Evolutionary conservation across 2,113 vertebrate species (phyloP).

Genomic region (Peromyscus leucopus): DNA sequence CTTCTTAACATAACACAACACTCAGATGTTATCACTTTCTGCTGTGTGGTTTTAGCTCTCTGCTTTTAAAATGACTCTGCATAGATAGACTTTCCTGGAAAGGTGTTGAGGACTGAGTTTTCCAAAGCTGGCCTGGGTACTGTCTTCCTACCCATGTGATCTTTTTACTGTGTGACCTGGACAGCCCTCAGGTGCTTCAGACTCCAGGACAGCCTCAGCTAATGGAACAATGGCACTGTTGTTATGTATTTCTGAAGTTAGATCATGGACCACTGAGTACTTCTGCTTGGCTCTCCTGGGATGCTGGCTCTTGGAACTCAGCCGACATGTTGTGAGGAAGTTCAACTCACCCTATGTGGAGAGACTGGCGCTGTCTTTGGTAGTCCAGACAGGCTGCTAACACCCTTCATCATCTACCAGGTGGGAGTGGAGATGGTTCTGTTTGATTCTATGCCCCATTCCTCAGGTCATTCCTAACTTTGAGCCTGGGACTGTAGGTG

Average conservation of each 20-base stretch:
- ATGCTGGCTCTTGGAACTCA: not conserved
- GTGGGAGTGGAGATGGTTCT: not conserved
- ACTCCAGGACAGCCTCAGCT: not conserved
- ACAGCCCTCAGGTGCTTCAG: not conserved
- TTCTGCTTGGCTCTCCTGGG: not conserved
- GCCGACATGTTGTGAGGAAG: not conserved
- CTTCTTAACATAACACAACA: not conserved
- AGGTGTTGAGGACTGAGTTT: not conserved
- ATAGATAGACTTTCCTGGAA: not conserved
- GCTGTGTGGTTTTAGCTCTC: not conserved
- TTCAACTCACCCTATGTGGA: accelerated
- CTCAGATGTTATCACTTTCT: conserved; percentile 42
- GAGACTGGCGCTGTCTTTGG: not conserved
- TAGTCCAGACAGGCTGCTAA: not conserved
- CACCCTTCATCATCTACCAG: not conserved
- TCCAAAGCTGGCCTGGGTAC: not conserved
- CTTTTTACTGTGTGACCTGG: not conserved
- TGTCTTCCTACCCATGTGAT: not conserved
- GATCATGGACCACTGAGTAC: accelerated
- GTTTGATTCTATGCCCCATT: not conserved
- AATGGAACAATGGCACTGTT: not conserved
- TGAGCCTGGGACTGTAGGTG: not conserved
- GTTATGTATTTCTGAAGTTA: not conserved
- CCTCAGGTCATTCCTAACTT: not conserved
- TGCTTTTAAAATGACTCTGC: not conserved